Evolutionary conservation across 2,888 invertebrate species (phyloP).

Genomic region (Dasysyrphus tricinctus): DNA sequence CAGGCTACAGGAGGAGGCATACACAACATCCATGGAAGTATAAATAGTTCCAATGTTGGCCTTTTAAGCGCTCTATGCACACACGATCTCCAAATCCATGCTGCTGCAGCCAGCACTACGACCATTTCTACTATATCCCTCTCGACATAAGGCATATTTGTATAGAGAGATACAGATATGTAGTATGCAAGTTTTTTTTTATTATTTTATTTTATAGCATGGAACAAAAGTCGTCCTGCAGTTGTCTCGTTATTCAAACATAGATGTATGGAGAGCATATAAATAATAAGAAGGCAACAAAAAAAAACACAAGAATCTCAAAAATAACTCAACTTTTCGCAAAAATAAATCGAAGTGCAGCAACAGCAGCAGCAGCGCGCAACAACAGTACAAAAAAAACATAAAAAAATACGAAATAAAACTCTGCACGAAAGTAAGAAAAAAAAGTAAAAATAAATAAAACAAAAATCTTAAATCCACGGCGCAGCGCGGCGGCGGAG

Average conservation of each 20-base stretch:
- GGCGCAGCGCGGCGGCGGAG: constrained; percentile 1
- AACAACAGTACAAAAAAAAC: constrained; percentile 21
- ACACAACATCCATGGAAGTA: constrained; percentile 59
- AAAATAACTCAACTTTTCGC: constrained; percentile 71
- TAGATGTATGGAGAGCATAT: constrained; percentile 72
- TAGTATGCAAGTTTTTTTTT: constrained; percentile 13
- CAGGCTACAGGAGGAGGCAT: constrained; percentile 51
- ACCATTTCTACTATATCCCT: constrained; percentile 8
- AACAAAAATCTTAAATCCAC: constrained; percentile 46
- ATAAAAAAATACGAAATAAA: constrained; percentile 29
- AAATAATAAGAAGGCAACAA: constrained; percentile 37
- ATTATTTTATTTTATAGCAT: constrained; percentile 55
- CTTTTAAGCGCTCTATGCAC: constrained; percentile 68
- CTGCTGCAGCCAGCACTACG: background rate
- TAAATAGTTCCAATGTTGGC: constrained; percentile 64
- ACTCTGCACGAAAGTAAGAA: constrained; percentile 37
- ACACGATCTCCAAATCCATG: constrained; percentile 23
- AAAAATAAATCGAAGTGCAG: constrained; percentile 68
- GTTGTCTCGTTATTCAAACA: constrained; percentile 75
- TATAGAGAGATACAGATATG: constrained; percentile 40
- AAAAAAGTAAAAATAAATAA: constrained; percentile 42
- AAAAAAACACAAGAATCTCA: constrained; percentile 36
- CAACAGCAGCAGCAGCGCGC: constrained; percentile 23
- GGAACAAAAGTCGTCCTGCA: constrained; percentile 73
- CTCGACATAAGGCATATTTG: constrained; percentile 36